Conservation (phyloP, 2,797 vertebrate genomes). For the Eremophila alpestris region DNA sequence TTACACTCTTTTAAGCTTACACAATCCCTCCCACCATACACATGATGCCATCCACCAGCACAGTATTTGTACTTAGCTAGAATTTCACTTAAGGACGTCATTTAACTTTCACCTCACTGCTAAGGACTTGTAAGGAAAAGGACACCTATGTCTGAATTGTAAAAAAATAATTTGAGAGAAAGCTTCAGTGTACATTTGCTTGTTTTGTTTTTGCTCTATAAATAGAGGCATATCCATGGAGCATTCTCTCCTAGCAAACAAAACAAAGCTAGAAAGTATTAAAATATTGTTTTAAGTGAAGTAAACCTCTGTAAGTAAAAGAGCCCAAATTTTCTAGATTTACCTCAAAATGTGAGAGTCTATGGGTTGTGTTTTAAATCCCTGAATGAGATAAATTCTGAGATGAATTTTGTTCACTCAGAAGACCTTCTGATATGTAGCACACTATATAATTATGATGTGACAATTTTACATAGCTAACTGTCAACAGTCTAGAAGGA, state of each 20-base stretch:
- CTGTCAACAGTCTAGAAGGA: background rate
- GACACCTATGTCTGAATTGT: background rate
- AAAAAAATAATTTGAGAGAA: background rate
- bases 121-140: background rate
- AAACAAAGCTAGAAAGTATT: background rate
- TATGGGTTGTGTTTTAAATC: background rate
- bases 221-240: background rate
- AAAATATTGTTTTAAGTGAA: background rate
- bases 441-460: background rate
- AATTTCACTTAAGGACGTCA: background rate
- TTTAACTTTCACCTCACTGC: background rate
- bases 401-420: background rate
- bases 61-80: background rate
- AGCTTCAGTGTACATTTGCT: background rate
- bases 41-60: background rate
- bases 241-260: background rate
- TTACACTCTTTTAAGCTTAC: background rate
- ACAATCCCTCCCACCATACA: background rate
- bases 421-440: background rate
- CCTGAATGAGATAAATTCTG: background rate
- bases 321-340: background rate
- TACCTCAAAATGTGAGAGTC: background rate
- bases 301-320: background rate
- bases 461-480: background rate
- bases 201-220: background rate